Conservation (phyloP, 2,797 vertebrate species). For the Nothura maculosa region DNA sequence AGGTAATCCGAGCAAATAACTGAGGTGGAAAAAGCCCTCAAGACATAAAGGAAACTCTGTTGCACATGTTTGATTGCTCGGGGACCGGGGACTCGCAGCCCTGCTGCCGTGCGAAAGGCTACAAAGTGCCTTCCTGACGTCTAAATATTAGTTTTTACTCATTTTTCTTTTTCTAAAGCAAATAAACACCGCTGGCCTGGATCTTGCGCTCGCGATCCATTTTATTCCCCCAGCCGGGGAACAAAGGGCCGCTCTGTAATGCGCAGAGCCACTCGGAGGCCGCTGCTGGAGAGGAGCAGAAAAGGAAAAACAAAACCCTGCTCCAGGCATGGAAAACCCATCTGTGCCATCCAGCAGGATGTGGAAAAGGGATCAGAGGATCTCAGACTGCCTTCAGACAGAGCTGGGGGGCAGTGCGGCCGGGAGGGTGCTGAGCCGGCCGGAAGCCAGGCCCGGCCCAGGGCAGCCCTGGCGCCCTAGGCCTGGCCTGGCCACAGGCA, state of each 20-base stretch:
- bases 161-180: background rate
- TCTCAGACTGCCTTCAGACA: background rate
- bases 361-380: background rate
- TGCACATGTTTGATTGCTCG: background rate
- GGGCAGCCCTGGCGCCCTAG: too few relatives aligned
- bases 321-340: background rate
- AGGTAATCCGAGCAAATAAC: background rate
- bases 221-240: background rate
- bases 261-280: background rate
- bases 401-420: background rate
- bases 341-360: background rate
- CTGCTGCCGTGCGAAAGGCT: background rate
- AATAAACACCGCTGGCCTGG: background rate
- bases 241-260: background rate
- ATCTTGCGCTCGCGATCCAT: rapidly evolving
- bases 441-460: rapidly evolving
- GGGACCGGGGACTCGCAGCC: background rate
- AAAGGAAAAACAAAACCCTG: background rate
- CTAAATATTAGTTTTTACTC: conserved; percentile 15
- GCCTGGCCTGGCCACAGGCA: too few relatives aligned
- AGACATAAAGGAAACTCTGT: conserved; percentile 21
- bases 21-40: background rate
- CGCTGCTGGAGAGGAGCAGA: rapidly evolving
- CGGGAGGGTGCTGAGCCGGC: rapidly evolving
- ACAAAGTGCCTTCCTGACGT: background rate